A percentile compares a stretch with the other conserved stretches of the same genome.
These are phyloP conservation scores for Mylabris phalerata DNA, from an alignment of 1,140 invertebrate genomes.

Conservation along the genomic window DNA sequence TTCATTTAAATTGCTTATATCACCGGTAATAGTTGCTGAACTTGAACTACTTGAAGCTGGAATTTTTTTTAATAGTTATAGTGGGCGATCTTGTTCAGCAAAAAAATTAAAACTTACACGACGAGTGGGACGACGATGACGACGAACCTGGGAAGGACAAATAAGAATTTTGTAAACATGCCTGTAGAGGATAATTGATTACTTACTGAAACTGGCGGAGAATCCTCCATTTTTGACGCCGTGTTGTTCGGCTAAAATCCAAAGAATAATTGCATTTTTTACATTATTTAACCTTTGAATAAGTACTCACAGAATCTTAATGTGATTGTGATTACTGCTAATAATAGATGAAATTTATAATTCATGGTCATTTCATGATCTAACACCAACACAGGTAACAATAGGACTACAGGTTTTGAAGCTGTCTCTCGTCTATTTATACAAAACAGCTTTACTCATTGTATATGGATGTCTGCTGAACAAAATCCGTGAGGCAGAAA, in stretches of 20 bases:
- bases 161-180: too few species aligned
- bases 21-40: constrained; percentile 4
- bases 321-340: constrained; percentile 1
- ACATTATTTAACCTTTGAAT: neutral
- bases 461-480: too few species aligned
- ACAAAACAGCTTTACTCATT: neutral
- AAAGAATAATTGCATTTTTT: neutral
- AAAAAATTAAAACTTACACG: constrained; percentile 3
- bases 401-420: constrained; percentile 10
- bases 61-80: neutral
- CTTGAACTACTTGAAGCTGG: constrained; percentile 13
- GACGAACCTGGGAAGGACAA: constrained; percentile 1
- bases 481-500: too few species aligned
- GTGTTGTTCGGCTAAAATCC: constrained; percentile 4
- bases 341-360: constrained; percentile 6
- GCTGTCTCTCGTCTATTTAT: constrained; percentile 8
- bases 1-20: constrained; percentile 7
- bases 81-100: neutral
- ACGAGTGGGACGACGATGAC: constrained; percentile 5
- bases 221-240: constrained; percentile 7
- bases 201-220: constrained; percentile 9
- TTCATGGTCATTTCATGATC: constrained; percentile 9
- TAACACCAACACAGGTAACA: constrained; percentile 1
- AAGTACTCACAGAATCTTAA: constrained; percentile 6
- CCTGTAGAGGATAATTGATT: neutral